Conservation (phyloP, 2,113 vertebrate genomes). For the Perccottus glenii region DNA sequence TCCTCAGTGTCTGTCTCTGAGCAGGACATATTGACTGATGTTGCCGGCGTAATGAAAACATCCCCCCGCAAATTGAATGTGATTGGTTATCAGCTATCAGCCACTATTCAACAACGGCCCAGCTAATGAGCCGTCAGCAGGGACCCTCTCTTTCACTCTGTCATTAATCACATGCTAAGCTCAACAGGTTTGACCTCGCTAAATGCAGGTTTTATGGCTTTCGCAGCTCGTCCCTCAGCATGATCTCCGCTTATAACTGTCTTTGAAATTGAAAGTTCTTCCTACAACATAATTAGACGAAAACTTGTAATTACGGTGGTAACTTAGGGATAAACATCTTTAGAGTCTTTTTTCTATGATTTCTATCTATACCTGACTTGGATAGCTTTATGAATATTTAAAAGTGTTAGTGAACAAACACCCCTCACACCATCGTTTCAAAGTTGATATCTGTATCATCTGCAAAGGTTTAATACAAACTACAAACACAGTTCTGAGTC, state of each 20-base stretch:
- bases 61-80: constrained; percentile 53
- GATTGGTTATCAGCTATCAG: constrained; percentile 64
- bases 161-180: constrained; percentile 38
- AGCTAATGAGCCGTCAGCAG: constrained; percentile 45
- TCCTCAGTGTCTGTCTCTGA: constrained; percentile 22
- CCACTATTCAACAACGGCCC: constrained; percentile 36
- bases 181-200: constrained; percentile 40
- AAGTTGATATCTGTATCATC: no score
- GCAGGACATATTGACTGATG: constrained; percentile 57
- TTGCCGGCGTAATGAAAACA: constrained; percentile 61
- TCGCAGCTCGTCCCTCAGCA: constrained; percentile 1
- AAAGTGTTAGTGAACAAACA: no score
- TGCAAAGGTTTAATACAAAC: no score
- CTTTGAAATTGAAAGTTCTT: constrained; percentile 10
- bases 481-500: no score
- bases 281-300: constrained; percentile 1
- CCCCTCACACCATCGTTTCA: no score
- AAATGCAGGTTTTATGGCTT: constrained; percentile 4
- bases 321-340: constrained; percentile 3
- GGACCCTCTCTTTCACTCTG: neutral
- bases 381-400: no score
- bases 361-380: neutral
- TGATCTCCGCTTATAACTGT: constrained; percentile 7
- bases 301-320: neutral
- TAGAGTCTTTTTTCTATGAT: neutral